Base-by-base conservation (phyloP, 2,797 vertebrate genomes). In the Acanthurus lineatus region DNA sequence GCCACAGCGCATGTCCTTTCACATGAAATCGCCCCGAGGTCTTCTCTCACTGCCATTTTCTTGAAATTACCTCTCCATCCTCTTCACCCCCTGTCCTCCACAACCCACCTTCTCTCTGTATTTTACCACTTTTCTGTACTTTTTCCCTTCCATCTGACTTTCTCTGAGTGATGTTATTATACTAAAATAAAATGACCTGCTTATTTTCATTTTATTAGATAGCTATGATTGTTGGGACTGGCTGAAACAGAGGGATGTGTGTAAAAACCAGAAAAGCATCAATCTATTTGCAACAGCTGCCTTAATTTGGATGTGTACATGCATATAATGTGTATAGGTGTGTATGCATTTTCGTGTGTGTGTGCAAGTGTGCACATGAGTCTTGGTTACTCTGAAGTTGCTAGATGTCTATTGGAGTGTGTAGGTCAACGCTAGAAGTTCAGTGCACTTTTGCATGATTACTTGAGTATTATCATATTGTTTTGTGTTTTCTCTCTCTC, bases 31-130 rank as follows among this genome's bases (percentile, higher is more conserved):
- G 40, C 57, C 57, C 48, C 15, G 56, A 59, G 76, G 49, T 66
- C 61, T 68, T 25, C 58, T 75, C 47, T 71, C 40, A 32, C 35
- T 52, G 10, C n/a, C 75, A 69, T 80, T 83, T 78, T 70, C 47
- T 71, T 66, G 4, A 86, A 82, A 87, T 82, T 58, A 76, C 76
- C 68, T 69, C 81, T 76, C 61, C 44, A 58, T 49, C 68, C 72
- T 64, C 61, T 72, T 71, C 47, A 58, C 28, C 19, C 7, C 16
- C 25, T 32, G 32, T n/a, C 38, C 53, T 61, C 52, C 35, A n/a
- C 48, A 73, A 62, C n/a, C 35, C 19, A 22, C 65, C 54, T 40
- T 42, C 40, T 66, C 35, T 63, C 14, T 74, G n/a, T 53, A 59
- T 77, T 77, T 62, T 69, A 66, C 52, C 38, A 40, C 64, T 80